phyloP scores from a whole-genome alignment of 2,797 vertebrate genomes.

The Sarcophilus harrisii region DNA sequence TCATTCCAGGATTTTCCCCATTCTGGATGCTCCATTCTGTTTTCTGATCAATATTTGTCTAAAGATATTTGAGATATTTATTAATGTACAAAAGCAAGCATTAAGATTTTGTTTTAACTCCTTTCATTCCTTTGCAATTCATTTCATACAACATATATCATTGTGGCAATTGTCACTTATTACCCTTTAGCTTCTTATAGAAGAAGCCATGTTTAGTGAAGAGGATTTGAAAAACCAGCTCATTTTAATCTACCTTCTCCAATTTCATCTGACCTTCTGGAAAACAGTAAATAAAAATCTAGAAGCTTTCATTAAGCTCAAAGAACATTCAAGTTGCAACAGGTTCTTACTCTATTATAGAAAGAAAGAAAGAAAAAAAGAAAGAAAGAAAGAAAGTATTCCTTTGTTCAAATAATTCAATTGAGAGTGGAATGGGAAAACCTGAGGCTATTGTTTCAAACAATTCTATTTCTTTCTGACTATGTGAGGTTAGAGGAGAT shows the following conservation, averaged over 20 bases:
- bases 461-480: constrained; percentile 79
- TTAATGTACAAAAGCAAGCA: constrained; percentile 2
- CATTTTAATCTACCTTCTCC: constrained; percentile 73
- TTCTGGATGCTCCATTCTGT: neutral
- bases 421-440: constrained; percentile 78
- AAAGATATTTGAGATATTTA: neutral
- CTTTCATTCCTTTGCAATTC: constrained; percentile 5
- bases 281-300: constrained; percentile 70
- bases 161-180: constrained; percentile 74
- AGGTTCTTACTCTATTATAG: constrained; percentile 77
- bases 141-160: constrained; percentile 64
- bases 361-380: constrained; percentile 57
- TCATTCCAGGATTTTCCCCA: neutral
- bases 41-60: neutral
- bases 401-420: constrained; percentile 82
- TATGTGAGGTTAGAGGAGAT: constrained; percentile 80
- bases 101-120: neutral
- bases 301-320: constrained; percentile 79
- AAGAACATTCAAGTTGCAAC: constrained; percentile 81
- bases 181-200: constrained; percentile 68
- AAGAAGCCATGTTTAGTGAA: constrained; percentile 54
- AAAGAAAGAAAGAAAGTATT: neutral
- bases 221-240: constrained; percentile 58
- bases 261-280: constrained; percentile 64
- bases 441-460: constrained; percentile 71